Percentiles rank a stretch among this genome's conserved stretches.
These are phyloP conservation scores for Thymelicus sylvestris DNA, from an alignment of 2,888 invertebrate species.

Conservation along the genomic window DNA sequence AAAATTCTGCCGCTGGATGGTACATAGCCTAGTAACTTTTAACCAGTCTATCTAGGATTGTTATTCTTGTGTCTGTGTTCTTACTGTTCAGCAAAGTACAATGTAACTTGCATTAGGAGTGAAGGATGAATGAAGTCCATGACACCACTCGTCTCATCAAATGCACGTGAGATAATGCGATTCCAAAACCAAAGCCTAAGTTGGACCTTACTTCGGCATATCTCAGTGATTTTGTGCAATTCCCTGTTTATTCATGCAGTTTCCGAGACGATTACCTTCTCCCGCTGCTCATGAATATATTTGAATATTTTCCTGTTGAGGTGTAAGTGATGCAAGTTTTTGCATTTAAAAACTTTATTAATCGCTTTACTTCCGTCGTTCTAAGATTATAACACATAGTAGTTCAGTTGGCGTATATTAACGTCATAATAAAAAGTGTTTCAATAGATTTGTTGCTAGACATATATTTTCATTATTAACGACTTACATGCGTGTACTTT, in stretches of 20 bases:
- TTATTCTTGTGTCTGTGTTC: too few relatives aligned
- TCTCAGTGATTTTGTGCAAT: constrained; percentile 71
- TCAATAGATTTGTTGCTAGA: constrained; percentile 25
- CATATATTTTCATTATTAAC: constrained; percentile 19
- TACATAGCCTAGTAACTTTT: too few relatives aligned
- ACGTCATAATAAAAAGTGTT: constrained; percentile 21
- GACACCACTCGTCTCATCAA: too few relatives aligned
- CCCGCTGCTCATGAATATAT: constrained; percentile 78
- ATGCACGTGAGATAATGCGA: too few relatives aligned
- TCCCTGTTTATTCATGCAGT: constrained; percentile 81
- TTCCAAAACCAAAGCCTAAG: not conserved
- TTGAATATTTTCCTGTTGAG: constrained; percentile 76
- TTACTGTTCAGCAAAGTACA: too few relatives aligned
- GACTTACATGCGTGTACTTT: constrained; percentile 9
- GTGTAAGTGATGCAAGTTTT: constrained; percentile 82
- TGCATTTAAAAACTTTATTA: constrained; percentile 78
- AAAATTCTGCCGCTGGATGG: too few relatives aligned
- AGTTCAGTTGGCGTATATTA: constrained; percentile 23
- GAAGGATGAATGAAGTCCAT: too few relatives aligned
- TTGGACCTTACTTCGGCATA: constrained; percentile 36
- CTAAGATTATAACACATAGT: constrained; percentile 25
- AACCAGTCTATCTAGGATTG: too few relatives aligned
- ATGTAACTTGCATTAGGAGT: too few relatives aligned
- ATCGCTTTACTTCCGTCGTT: constrained; percentile 54
- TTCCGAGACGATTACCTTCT: constrained; percentile 78